These are phyloP conservation scores for Brachyptera risi DNA, from an alignment of 2,888 invertebrate genomes.

Conservation along the genomic window DNA sequence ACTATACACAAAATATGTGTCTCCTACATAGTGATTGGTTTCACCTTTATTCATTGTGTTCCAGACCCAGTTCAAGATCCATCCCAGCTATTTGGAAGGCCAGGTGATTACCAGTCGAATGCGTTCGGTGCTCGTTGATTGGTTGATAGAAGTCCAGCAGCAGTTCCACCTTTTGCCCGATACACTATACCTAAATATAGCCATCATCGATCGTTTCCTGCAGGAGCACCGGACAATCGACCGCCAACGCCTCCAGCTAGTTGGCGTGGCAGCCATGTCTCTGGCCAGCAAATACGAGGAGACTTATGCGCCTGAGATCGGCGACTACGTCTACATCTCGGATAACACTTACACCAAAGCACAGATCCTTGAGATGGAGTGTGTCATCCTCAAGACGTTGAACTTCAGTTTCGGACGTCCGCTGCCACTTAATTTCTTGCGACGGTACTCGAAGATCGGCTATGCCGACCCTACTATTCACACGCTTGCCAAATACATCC, in stretches of 20 bases:
- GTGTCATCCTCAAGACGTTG: conserved; percentile 67
- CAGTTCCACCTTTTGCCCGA: conserved; percentile 83
- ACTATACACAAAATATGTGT: too few species aligned
- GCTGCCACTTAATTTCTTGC: conserved; percentile 81
- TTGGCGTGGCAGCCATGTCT: conserved; percentile 85
- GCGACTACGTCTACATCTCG: conserved; percentile 87
- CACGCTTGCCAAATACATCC: conserved; percentile 83
- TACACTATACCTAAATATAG: conserved; percentile 83
- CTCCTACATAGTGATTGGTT: too few species aligned
- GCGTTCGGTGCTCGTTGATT: conserved; percentile 86
- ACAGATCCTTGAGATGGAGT: conserved; percentile 81
- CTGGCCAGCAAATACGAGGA: conserved; percentile 95
- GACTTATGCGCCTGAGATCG: conserved; percentile 79
- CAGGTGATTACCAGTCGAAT: conserved; percentile 76
- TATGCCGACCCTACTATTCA: conserved; percentile 62
- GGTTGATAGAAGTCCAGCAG: conserved; percentile 88
- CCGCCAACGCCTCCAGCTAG: conserved; percentile 73
- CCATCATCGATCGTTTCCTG: conserved; percentile 68
- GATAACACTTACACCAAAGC: conserved; percentile 77
- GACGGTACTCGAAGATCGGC: conserved; percentile 63
- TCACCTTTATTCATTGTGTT: too few species aligned
- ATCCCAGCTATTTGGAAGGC: conserved; percentile 60
- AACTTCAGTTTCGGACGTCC: conserved; percentile 83
- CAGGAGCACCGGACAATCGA: conserved; percentile 59
- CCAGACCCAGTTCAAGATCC: conserved; percentile 59